phyloP scores from a whole-genome alignment of 2,888 invertebrate genomes.

The Pseudococcus longispinus region DNA sequence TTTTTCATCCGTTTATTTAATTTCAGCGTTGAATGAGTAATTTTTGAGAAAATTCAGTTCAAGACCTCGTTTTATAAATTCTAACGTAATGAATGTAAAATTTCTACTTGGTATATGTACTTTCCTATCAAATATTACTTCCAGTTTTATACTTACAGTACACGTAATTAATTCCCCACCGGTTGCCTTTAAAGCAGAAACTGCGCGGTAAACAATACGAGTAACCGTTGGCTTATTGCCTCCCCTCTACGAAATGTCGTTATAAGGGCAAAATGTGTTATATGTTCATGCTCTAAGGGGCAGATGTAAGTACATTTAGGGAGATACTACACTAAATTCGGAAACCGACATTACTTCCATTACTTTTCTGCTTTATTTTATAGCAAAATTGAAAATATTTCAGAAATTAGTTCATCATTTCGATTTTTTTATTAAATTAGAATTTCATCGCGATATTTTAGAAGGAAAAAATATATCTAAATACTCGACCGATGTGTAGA shows the following conservation, averaged over 20 bases:
- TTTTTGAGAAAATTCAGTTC: too few relatives aligned
- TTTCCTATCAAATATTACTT: conserved; percentile 8
- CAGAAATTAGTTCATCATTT: too few relatives aligned
- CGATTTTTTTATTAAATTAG: too few relatives aligned
- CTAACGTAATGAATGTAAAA: neutral
- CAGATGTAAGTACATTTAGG: conserved; percentile 7
- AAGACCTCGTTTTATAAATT: too few relatives aligned
- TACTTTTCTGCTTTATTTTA: neutral
- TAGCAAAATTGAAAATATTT: neutral
- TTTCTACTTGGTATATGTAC: neutral
- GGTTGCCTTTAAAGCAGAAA: conserved; percentile 28
- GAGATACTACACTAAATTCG: neutral
- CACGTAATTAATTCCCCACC: conserved; percentile 39
- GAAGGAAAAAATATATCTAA: too few relatives aligned
- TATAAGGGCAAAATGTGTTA: conserved; percentile 1
- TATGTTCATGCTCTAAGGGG: neutral
- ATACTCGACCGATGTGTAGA: too few relatives aligned
- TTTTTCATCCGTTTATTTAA: too few relatives aligned
- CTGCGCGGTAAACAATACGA: conserved; percentile 31
- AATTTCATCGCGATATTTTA: too few relatives aligned
- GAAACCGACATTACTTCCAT: neutral
- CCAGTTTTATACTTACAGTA: neutral
- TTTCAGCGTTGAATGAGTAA: too few relatives aligned
- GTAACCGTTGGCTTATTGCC: conserved; percentile 40
- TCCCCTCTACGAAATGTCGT: conserved; percentile 11